phyloP scores from a whole-genome alignment of 1,140 invertebrate genomes.

The Drosophila seguyi region DNA sequence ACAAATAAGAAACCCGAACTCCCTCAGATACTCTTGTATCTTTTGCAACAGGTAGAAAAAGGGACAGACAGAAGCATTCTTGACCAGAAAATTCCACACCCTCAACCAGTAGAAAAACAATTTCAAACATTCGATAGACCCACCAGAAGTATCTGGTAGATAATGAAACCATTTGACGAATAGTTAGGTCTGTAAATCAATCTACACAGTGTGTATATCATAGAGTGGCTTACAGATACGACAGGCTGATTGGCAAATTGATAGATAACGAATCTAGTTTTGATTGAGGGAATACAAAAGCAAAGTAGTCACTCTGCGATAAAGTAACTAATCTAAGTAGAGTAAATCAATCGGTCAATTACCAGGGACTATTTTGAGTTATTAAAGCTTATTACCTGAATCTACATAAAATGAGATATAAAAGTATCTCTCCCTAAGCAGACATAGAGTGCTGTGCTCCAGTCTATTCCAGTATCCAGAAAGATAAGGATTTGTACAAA shows the following conservation, averaged over 20 bases:
- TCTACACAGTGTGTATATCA: background rate
- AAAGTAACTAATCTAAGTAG: background rate
- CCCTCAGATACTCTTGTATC: background rate
- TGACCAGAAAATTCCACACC: background rate
- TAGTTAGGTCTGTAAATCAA: background rate
- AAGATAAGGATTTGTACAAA: background rate
- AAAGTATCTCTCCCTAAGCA: background rate
- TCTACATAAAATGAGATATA: background rate
- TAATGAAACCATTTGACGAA: background rate
- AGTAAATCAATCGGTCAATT: background rate
- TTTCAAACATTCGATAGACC: background rate
- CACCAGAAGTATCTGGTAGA: constrained; percentile 9
- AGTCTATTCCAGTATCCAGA: no score
- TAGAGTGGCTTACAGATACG: constrained; percentile 4
- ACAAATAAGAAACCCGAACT: no score
- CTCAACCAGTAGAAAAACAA: background rate
- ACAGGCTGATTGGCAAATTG: constrained; percentile 4
- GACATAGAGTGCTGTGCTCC: background rate
- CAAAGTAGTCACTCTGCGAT: background rate
- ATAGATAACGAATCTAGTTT: background rate
- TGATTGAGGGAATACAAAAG: constrained; percentile 7
- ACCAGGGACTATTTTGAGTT: background rate
- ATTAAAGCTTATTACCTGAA: background rate
- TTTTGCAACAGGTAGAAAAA: background rate
- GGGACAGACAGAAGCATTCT: background rate